A percentile compares a stretch with the other conserved stretches of the same genome.
phyloP scores from a whole-genome alignment of 2,797 vertebrate genomes.

The Moxostoma hubbsi region DNA sequence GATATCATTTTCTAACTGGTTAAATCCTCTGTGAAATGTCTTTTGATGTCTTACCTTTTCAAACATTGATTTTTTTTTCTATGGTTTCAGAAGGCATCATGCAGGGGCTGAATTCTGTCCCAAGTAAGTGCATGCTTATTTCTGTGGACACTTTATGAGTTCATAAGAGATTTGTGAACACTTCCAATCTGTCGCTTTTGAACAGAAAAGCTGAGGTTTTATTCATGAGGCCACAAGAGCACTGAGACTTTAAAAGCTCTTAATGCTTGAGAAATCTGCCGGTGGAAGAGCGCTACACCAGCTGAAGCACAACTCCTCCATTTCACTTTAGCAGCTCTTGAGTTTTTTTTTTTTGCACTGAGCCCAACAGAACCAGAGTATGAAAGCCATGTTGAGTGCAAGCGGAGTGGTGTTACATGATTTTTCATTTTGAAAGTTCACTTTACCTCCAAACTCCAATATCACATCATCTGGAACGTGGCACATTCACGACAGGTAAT shows the following conservation, averaged over 20 bases:
- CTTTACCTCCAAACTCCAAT: no score
- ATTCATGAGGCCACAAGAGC: constrained; percentile 47
- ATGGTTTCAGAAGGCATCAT: constrained; percentile 16
- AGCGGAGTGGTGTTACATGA: no score
- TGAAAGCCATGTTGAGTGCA: no score
- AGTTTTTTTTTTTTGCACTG: background rate
- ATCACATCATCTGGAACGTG: no score
- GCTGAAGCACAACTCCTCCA: background rate
- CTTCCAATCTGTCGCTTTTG: constrained; percentile 22
- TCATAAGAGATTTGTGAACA: background rate
- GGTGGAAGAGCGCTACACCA: background rate
- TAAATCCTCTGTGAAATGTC: no score
- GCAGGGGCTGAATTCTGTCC: background rate
- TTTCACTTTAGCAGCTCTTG: background rate
- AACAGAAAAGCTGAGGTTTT: constrained; percentile 33
- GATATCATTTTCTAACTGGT: no score
- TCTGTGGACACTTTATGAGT: background rate
- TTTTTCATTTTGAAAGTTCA: no score
- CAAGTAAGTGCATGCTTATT: background rate
- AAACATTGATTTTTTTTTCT: background rate
- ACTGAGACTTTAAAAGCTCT: constrained; percentile 45
- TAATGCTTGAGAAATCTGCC: constrained; percentile 20
- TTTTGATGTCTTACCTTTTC: background rate
- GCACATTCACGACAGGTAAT: no score
- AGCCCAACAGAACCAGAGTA: background rate